Evolutionary conservation across 1,140 invertebrate species (phyloP), one percentile per base, ranked within the genome.

Genomic region (Ladona fulva): DNA sequence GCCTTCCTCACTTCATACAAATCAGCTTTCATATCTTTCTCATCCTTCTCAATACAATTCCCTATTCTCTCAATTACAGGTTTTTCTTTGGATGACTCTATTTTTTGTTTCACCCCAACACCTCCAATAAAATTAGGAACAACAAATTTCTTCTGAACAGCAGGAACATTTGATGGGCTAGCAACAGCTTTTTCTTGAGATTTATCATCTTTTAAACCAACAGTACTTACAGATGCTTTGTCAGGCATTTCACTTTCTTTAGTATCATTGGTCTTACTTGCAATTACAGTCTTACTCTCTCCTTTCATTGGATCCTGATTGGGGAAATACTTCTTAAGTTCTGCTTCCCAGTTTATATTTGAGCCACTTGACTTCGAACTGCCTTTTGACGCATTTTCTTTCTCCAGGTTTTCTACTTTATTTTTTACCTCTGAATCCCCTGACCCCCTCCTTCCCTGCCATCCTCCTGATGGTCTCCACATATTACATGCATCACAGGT

Each of bases 401-500:
- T 29, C 6, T 14, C 66, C 11, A 52, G 16, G 59, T 19, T 11
- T 22, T 10, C 37, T 78, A n/a, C 78, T 74, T 44, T 78, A 77
- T 37, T 77, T 79, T 22, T 78, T 77, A 37, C 66, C 75, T 25
- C 78, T 79, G 22, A 22, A 80, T 78, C 75, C 77, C 78, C 7
- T 80, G 73, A 52, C 78, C 29, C 66, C 74, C 79, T 16, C 78
- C 79, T 37, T 16, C n/a, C 52, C 14, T 19, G 14, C n/a, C 52
- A 16, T 66, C 52, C 52, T 3, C 81, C 85, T 83, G 76, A 83
- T 82, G 75, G 84, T 52, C 81, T 77, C 74, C 82, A 79, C 25
- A 78, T 83, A 25, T 86, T 86, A 80, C 89, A 89, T 8, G 87
- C 87, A 77, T 87, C 87, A 80, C 89, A 89, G 25, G 87, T 87